phyloP scores from a whole-genome alignment of 2,888 invertebrate genomes.

The Drosophila barbarae region DNA sequence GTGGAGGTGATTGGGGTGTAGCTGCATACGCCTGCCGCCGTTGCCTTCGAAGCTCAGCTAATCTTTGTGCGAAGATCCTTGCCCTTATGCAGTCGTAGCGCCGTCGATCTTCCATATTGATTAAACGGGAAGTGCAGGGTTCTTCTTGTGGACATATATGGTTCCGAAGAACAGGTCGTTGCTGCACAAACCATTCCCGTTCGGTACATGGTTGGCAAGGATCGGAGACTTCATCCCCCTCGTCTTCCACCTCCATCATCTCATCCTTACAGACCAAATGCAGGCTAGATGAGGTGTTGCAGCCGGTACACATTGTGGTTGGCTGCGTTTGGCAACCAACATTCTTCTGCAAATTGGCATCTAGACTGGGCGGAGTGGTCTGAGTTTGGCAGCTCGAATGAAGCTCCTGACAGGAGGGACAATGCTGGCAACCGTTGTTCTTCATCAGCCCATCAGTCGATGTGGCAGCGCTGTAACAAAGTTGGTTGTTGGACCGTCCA shows the following conservation, averaged over 20 bases:
- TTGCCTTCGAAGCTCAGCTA: not conserved
- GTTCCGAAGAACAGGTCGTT: not conserved
- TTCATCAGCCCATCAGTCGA: slow-evolving; percentile 55
- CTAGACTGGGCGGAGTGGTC: not conserved
- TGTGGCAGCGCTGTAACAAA: slow-evolving; percentile 55
- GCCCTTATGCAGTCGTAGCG: not conserved
- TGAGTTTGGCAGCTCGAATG: slow-evolving; percentile 11
- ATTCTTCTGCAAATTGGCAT: not conserved
- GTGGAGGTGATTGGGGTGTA: not conserved
- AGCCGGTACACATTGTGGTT: not conserved
- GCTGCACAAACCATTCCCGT: not conserved
- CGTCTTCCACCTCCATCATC: not conserved
- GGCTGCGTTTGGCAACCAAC: slow-evolving; percentile 33
- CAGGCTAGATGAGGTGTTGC: slow-evolving; percentile 10
- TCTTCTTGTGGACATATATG: not conserved
- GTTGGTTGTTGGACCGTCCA: slow-evolving; percentile 65
- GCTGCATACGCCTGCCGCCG: not conserved
- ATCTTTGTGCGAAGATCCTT: not conserved
- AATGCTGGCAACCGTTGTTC: slow-evolving; percentile 13
- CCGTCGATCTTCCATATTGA: not conserved
- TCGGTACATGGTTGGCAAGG: not conserved
- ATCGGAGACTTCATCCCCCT: not conserved
- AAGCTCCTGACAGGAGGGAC: not conserved
- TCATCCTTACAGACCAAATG: not conserved
- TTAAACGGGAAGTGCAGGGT: slow-evolving; percentile 5